Evolutionary conservation across 2,797 vertebrate species (phyloP), one percentile per base, ranked within the genome.

Genomic region (Heliangelus exortis): DNA sequence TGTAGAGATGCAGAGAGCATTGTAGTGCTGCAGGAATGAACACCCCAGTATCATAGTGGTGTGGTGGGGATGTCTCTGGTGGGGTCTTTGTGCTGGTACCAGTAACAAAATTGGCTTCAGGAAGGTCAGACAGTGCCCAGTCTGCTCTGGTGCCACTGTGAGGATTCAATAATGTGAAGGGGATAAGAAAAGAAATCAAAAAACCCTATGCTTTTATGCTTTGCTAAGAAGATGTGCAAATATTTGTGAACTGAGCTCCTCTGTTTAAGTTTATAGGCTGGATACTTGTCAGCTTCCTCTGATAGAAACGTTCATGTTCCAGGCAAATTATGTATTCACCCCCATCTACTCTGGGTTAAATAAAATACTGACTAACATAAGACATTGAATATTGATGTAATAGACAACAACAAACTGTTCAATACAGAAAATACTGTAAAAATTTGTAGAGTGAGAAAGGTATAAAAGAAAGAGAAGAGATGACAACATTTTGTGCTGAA

Each of bases 11-110:
- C 36, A 39, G 36, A 39, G 14, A 13, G 18, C n/a, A 10, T n/a
- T 36, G 47, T 25, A 12, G 10, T 12, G 15, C n/a, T 23, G 5
- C 16, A 18, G 58, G 19, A 59, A n/a, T n/a, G n/a, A n/a, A 76
- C 58, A 26, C n/a, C 20, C 23, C 26, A 22, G 23, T 2, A 1
- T 12, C 28, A 6, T 0, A 2, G 13, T n/a, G 1, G 1, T 51
- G 26, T n/a, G 0, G 1, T 1, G 2, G 7, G 3, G 28, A 10
- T 29, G 25, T 29, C 47, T 66, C 8, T 10, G 3, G 7, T 13
- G 17, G 10, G 47, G 21, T 22, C 11, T 43, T 33, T 25, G 28
- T 50, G 22, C 36, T n/a, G 53, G 5, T 45, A 14, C 11, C 20
- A 19, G 31, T 21, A 18, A 9, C 4, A 1, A 33, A 12, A 33